Conservation (phyloP, 2,797 vertebrate species). For the Periparus ater region DNA sequence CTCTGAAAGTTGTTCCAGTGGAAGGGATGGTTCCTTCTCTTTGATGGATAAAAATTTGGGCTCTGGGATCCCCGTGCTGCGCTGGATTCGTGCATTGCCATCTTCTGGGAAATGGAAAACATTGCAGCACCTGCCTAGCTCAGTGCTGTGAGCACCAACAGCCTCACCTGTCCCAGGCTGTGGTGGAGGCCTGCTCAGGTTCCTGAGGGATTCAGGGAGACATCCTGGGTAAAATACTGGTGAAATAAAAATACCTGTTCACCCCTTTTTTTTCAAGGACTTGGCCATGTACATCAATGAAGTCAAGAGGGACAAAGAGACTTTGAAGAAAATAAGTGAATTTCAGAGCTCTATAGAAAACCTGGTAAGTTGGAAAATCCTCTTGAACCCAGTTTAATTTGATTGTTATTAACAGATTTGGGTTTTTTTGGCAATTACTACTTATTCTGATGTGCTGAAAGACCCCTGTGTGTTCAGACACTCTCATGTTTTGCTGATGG, state of each 20-base stretch:
- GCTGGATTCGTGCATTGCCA: background rate
- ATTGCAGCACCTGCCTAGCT: background rate
- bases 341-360: slow-evolving; percentile 98
- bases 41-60: background rate
- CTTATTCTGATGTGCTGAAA: background rate
- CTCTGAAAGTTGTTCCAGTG: background rate
- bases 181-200: background rate
- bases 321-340: slow-evolving; percentile 96
- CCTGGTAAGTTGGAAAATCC: slow-evolving; percentile 80
- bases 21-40: background rate
- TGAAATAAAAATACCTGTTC: background rate
- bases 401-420: background rate
- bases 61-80: background rate
- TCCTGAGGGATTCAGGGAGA: background rate
- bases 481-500: background rate
- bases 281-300: slow-evolving; percentile 99
- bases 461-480: fast-evolving
- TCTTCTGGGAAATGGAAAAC: slow-evolving; percentile 26
- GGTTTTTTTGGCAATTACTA: fast-evolving
- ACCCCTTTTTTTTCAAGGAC: slow-evolving; percentile 79
- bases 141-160: background rate
- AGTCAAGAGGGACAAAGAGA: slow-evolving; percentile 98
- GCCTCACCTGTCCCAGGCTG: background rate
- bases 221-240: background rate
- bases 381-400: background rate